phyloP scores from a whole-genome alignment of 1,140 invertebrate species.

The Drosophila subpulchrella region DNA sequence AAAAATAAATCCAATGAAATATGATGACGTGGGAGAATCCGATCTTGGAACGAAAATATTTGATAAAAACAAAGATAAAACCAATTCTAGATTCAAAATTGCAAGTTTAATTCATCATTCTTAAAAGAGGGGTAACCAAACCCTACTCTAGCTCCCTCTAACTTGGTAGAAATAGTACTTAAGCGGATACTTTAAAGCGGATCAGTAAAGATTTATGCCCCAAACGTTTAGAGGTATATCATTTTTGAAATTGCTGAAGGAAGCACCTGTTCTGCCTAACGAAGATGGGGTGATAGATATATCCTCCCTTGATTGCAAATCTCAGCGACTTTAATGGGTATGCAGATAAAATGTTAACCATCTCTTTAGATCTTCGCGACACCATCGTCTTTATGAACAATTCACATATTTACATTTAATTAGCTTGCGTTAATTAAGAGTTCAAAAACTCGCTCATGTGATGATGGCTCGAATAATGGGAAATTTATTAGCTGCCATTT shows the following conservation, averaged over 20 bases:
- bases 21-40: background rate
- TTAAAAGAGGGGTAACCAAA: too few relatives aligned
- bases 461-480: background rate
- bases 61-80: background rate
- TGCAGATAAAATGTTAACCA: background rate
- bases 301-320: background rate
- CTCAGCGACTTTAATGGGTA: background rate
- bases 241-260: too few relatives aligned
- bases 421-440: background rate
- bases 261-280: background rate
- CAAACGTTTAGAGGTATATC: too few relatives aligned
- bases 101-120: background rate
- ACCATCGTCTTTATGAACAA: background rate
- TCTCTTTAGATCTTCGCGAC: conserved; percentile 1
- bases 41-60: too few relatives aligned
- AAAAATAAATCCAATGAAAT: background rate
- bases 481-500: conserved; percentile 12
- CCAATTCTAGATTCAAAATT: background rate
- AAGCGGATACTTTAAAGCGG: too few relatives aligned
- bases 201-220: too few relatives aligned
- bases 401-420: background rate
- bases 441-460: background rate
- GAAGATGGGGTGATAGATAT: too few relatives aligned
- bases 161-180: too few relatives aligned
- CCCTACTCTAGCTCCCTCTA: too few relatives aligned